Percentiles rank a stretch among this genome's conserved stretches.
Conservation (phyloP, 2,888 invertebrate genomes). For the Hydriomena furcata region DNA sequence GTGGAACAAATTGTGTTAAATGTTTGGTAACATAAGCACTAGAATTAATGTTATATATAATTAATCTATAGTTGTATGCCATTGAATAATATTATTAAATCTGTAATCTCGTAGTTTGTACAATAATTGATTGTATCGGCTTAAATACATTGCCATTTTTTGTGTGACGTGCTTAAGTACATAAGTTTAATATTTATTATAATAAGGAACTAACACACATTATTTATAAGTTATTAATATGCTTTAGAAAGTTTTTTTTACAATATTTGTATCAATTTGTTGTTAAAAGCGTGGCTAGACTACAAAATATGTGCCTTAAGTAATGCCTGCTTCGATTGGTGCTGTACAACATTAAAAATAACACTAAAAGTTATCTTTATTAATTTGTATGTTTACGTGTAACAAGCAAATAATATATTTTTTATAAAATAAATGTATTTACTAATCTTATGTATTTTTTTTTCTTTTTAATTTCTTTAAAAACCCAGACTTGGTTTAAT, state of each 20-base stretch:
- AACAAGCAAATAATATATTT: constrained; percentile 4
- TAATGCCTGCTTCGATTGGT: constrained; percentile 10
- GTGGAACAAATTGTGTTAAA: no score
- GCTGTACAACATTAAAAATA: constrained; percentile 6
- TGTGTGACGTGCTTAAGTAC: neutral
- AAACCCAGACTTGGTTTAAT: no score
- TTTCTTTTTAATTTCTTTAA: neutral
- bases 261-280: neutral
- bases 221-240: neutral
- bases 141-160: constrained; percentile 17
- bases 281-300: neutral
- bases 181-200: neutral
- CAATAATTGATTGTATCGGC: constrained; percentile 7
- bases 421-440: constrained; percentile 10
- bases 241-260: neutral
- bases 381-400: neutral
- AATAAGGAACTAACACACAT: neutral
- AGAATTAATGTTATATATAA: neutral
- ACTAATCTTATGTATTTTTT: constrained; percentile 10
- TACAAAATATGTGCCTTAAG: constrained; percentile 12
- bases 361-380: neutral
- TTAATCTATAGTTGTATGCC: constrained; percentile 8
- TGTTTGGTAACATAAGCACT: neutral
- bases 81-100: neutral
- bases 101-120: neutral